A percentile compares a stretch with the other conserved stretches of the same genome.
Evolutionary conservation across 1,140 invertebrate genomes (phyloP).

Genomic region (Tetramorium parvispinum): DNA sequence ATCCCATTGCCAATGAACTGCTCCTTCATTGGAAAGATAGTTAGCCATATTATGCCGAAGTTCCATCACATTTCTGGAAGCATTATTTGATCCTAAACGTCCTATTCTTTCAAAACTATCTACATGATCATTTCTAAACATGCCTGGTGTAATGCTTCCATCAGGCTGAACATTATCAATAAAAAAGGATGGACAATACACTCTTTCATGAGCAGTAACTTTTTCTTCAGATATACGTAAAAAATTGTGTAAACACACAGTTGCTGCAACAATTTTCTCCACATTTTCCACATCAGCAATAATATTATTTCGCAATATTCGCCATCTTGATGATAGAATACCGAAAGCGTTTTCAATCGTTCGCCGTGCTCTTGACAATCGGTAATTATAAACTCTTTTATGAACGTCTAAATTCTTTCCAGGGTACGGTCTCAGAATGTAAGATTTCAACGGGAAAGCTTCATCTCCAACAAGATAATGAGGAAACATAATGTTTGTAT

Average conservation of each 20-base stretch:
- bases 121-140: background rate
- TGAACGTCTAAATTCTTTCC: background rate
- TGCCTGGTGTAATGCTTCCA: background rate
- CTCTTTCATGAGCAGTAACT: background rate
- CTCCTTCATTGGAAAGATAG: no score
- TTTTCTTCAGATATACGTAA: background rate
- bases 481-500: constrained; percentile 1
- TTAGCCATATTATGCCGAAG: background rate
- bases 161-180: background rate
- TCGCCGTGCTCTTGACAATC: background rate
- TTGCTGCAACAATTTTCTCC: background rate
- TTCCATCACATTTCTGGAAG: background rate
- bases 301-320: constrained; percentile 4
- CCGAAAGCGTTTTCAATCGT: background rate
- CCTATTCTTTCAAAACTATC: constrained; percentile 1
- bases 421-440: background rate
- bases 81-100: constrained; percentile 11
- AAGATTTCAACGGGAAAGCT: background rate
- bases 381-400: background rate
- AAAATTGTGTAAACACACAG: constrained; percentile 4
- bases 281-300: background rate
- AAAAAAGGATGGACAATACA: background rate
- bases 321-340: background rate
- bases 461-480: background rate
- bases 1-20: no score